Evolutionary conservation across 1,140 invertebrate species (phyloP).

Genomic region (Diorhabda carinulata): DNA sequence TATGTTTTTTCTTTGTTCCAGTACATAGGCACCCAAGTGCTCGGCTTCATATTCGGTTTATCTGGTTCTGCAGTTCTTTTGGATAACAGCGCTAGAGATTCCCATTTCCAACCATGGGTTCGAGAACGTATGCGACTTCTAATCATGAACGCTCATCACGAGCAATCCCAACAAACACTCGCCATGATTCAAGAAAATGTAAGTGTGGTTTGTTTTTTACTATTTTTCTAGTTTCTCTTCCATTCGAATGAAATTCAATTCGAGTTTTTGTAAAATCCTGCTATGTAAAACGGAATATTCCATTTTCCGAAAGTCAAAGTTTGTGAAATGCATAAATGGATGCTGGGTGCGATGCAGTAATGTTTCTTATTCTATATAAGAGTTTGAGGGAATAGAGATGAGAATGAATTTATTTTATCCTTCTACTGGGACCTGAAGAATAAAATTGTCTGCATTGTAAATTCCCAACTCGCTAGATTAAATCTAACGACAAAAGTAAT

Average conservation of each 20-base stretch:
- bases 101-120: constrained; percentile 71
- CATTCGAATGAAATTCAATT: neutral
- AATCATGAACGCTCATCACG: constrained; percentile 67
- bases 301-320: no score
- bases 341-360: no score
- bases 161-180: constrained; percentile 58
- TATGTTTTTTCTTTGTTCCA: constrained; percentile 47
- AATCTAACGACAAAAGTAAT: no score
- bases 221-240: neutral
- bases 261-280: neutral
- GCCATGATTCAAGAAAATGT: constrained; percentile 82
- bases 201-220: constrained; percentile 45
- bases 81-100: constrained; percentile 74
- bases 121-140: constrained; percentile 64
- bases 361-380: no score
- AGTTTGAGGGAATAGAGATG: no score
- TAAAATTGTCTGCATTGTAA: no score
- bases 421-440: no score
- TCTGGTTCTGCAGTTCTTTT: constrained; percentile 72
- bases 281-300: no score
- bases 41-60: constrained; percentile 67
- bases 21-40: constrained; percentile 66
- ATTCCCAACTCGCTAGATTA: no score
- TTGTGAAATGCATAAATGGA: no score
- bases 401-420: no score